These are phyloP conservation scores for Aspidoscelis tigris DNA, from an alignment of 2,113 vertebrate species.

Conservation along the genomic window DNA sequence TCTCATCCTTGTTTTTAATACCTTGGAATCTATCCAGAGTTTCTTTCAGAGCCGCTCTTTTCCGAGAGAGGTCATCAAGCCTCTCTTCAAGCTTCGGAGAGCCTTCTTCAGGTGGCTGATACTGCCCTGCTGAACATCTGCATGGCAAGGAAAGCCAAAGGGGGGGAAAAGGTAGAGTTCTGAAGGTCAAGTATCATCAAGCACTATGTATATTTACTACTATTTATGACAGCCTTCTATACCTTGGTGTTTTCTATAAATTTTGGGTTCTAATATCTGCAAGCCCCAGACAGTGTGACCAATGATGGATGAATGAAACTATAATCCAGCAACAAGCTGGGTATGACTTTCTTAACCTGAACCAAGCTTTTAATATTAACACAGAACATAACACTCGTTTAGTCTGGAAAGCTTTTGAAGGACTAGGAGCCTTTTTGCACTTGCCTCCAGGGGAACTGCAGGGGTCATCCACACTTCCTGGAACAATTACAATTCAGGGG, in stretches of 20 bases:
- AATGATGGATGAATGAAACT: background rate
- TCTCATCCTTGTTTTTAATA: background rate
- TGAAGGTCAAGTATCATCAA: background rate
- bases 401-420: no score
- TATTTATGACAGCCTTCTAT: background rate
- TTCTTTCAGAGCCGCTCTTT: constrained; percentile 5
- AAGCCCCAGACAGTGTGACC: background rate
- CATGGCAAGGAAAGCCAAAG: background rate
- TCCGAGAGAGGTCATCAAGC: constrained; percentile 9
- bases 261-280: background rate
- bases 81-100: constrained; percentile 14
- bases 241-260: background rate
- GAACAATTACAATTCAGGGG: no score
- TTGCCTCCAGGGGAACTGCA: no score
- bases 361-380: background rate
- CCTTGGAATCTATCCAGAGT: constrained; percentile 32
- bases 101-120: background rate
- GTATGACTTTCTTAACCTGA: background rate
- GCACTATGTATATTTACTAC: background rate
- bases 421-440: no score
- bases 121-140: constrained; percentile 25
- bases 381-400: no score
- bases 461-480: no score
- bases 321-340: background rate
- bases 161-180: background rate